A percentile compares a stretch with the other conserved stretches of the same genome.
Evolutionary conservation across 2,113 vertebrate genomes (phyloP).

Genomic region (Balaenoptera acutorostrata): DNA sequence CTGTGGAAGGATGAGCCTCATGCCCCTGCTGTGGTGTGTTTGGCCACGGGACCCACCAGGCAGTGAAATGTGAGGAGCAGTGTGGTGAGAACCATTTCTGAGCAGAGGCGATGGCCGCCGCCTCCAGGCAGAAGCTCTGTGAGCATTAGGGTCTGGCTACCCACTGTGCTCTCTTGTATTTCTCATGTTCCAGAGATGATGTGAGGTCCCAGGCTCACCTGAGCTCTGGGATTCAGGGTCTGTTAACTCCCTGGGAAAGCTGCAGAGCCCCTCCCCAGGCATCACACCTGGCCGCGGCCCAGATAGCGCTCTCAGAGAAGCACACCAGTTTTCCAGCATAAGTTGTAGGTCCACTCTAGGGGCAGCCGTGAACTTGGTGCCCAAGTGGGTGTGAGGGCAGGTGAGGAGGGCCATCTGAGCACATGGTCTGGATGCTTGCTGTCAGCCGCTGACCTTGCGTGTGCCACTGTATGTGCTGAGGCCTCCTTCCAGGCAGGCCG

Average conservation of each 20-base stretch:
- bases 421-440: background rate
- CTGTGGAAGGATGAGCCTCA: background rate
- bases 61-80: background rate
- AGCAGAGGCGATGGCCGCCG: background rate
- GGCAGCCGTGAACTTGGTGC: background rate
- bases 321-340: background rate
- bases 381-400: background rate
- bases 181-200: background rate
- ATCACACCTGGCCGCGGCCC: background rate
- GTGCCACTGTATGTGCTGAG: background rate
- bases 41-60: no score
- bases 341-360: background rate
- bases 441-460: fast-evolving
- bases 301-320: background rate
- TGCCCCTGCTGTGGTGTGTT: background rate
- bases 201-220: background rate
- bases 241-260: background rate
- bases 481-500: background rate
- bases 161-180: background rate
- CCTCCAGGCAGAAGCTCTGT: background rate
- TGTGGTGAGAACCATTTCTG: no score
- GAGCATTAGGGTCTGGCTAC: background rate
- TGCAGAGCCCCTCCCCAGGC: background rate
- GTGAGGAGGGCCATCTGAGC: no score
- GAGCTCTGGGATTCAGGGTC: background rate